Evolutionary conservation across 2,113 vertebrate genomes (phyloP).

Genomic region (Prunella fulvescens): DNA sequence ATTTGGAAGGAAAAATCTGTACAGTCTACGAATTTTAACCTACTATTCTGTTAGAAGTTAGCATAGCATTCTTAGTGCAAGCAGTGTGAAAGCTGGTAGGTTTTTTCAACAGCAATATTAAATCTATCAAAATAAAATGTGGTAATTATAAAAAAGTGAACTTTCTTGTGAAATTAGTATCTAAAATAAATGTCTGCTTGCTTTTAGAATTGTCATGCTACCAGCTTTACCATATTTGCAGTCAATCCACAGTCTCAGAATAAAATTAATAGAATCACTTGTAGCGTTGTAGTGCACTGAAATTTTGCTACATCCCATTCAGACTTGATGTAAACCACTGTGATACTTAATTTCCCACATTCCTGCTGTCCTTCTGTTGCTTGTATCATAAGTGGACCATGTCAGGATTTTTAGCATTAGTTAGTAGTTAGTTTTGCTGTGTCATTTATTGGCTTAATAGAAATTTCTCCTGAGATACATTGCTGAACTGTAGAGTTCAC

Average conservation of each 20-base stretch:
- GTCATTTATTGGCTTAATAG: background rate
- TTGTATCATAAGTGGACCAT: background rate
- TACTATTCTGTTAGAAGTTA: background rate
- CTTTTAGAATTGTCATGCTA: background rate
- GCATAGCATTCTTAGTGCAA: background rate
- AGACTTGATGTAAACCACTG: background rate
- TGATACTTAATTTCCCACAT: background rate
- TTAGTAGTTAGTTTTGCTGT: background rate
- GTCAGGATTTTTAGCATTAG: background rate
- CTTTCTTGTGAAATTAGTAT: background rate
- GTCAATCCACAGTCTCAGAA: background rate
- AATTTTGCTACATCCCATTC: background rate
- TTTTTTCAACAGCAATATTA: background rate
- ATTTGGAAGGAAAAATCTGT: background rate
- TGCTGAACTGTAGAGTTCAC: background rate
- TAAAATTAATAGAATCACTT: background rate
- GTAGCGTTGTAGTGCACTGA: background rate
- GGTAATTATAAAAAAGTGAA: background rate
- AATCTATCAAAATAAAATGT: background rate
- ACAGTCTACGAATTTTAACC: background rate
- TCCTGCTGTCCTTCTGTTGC: background rate
- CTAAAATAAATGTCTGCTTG: background rate
- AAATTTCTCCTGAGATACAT: background rate
- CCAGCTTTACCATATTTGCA: background rate
- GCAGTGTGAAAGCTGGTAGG: background rate